Conservation (phyloP, 2,113 vertebrate genomes). For the Tragelaphus scriptus region DNA sequence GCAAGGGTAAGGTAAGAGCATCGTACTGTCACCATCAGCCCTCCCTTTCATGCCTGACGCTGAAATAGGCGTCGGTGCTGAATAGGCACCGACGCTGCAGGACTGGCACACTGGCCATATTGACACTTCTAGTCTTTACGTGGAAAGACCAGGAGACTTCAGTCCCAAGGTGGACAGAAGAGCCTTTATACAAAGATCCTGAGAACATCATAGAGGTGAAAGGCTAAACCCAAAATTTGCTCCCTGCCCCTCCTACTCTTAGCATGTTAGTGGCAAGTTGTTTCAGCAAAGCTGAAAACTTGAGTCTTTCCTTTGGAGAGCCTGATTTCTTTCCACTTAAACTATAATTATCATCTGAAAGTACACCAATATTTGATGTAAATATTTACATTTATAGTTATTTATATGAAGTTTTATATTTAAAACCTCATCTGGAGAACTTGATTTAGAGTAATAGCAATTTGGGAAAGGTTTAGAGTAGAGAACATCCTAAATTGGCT, state of each 20-base stretch:
- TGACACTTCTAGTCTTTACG: neutral
- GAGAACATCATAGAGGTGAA: neutral
- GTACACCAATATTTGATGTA: neutral
- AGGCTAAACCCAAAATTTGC: neutral
- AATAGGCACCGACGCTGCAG: neutral
- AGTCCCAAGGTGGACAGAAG: neutral
- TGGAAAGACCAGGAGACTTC: neutral
- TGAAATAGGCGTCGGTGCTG: no score
- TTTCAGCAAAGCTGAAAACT: neutral
- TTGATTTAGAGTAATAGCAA: neutral
- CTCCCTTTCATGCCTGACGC: neutral
- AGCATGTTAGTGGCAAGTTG: neutral
- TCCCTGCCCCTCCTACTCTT: neutral
- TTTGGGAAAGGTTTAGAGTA: neutral
- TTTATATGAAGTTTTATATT: neutral
- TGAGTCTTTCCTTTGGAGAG: neutral
- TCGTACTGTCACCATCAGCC: neutral
- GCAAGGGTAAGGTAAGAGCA: neutral
- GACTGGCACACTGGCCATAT: neutral
- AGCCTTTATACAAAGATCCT: neutral
- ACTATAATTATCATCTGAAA: conserved; percentile 6
- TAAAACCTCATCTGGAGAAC: neutral
- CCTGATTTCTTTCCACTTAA: neutral
- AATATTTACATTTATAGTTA: neutral
- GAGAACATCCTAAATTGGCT: neutral